Conservation (phyloP, 2,797 vertebrate species). For the Nannoperca obscura region DNA sequence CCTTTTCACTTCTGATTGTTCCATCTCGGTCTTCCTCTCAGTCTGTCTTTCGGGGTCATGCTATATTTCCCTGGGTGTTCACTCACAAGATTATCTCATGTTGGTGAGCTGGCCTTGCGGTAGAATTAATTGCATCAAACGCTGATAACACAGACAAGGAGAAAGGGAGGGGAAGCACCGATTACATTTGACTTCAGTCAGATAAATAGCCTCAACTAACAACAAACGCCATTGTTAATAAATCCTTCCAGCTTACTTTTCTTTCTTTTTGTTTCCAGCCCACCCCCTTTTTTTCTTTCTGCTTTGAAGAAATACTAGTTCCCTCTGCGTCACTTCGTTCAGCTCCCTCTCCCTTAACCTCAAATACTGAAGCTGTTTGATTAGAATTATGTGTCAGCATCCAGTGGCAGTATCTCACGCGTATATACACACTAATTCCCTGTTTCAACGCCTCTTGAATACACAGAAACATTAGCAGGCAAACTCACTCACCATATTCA, state of each 20-base stretch:
- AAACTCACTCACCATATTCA: conserved; percentile 23
- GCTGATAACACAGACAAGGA: conserved; percentile 65
- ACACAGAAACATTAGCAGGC: conserved; percentile 6
- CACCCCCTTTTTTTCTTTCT: conserved; percentile 3
- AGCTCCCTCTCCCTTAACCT: conserved; percentile 8
- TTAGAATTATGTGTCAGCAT: conserved; percentile 17
- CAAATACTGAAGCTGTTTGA: conserved; percentile 19
- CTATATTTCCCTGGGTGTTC: conserved; percentile 77
- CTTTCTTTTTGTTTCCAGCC: conserved; percentile 32
- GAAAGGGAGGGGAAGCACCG: conserved; percentile 48
- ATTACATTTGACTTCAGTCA: conserved; percentile 71
- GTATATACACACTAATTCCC: neutral
- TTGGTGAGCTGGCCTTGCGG: conserved; percentile 64
- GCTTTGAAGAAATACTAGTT: neutral
- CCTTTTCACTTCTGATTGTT: conserved; percentile 34
- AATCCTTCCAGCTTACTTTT: conserved; percentile 47
- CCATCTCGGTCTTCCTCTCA: conserved; percentile 25
- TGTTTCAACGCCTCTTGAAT: neutral
- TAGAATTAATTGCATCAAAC: conserved; percentile 77
- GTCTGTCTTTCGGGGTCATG: conserved; percentile 61
- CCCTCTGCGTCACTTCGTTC: conserved; percentile 29
- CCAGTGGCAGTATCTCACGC: neutral
- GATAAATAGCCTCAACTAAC: conserved; percentile 72
- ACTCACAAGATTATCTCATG: conserved; percentile 71
- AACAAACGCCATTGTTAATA: conserved; percentile 63